Evolutionary conservation across 2,888 invertebrate genomes (phyloP).

Genomic region (Spialia ferax): DNA sequence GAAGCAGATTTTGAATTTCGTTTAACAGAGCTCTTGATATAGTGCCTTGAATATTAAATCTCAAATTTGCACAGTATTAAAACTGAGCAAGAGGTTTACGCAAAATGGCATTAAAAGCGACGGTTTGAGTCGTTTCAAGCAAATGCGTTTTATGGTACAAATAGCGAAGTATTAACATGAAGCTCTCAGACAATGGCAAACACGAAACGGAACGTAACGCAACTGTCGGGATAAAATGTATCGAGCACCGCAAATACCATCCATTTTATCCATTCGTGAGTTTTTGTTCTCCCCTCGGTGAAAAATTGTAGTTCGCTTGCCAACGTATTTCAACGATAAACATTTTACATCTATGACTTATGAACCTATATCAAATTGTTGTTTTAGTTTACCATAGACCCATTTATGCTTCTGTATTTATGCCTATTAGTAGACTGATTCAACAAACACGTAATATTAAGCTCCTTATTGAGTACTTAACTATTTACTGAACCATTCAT

Average conservation of each 20-base stretch:
- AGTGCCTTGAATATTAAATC: slow-evolving; percentile 30
- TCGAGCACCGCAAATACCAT: slow-evolving; percentile 68
- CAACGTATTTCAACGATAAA: slow-evolving; percentile 10
- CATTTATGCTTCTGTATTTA: neutral
- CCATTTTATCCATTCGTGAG: slow-evolving; percentile 65
- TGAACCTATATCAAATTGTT: too few relatives aligned
- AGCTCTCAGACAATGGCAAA: slow-evolving; percentile 79
- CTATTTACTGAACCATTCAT: neutral
- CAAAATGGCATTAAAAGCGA: slow-evolving; percentile 14
- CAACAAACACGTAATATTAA: neutral
- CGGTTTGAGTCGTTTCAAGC: slow-evolving; percentile 61
- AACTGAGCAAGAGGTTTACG: slow-evolving; percentile 25
- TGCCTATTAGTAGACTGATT: neutral
- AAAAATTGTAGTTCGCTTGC: slow-evolving; percentile 63
- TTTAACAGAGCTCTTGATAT: slow-evolving; percentile 29
- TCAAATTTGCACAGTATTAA: slow-evolving; percentile 20
- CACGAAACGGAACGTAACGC: slow-evolving; percentile 65
- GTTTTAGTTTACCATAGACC: too few relatives aligned
- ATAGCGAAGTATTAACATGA: slow-evolving; percentile 68
- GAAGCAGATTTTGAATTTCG: slow-evolving; percentile 30
- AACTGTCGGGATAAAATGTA: slow-evolving; percentile 71
- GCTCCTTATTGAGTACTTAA: neutral
- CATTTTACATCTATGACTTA: too few relatives aligned
- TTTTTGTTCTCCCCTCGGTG: slow-evolving; percentile 74
- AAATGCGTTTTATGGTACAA: slow-evolving; percentile 69